Evolutionary conservation across 37 sponge, comb jelly and placozoan species (phyloP), one percentile per base, ranked within the genome.

Genomic region (Cliona cf. orientalis): DNA sequence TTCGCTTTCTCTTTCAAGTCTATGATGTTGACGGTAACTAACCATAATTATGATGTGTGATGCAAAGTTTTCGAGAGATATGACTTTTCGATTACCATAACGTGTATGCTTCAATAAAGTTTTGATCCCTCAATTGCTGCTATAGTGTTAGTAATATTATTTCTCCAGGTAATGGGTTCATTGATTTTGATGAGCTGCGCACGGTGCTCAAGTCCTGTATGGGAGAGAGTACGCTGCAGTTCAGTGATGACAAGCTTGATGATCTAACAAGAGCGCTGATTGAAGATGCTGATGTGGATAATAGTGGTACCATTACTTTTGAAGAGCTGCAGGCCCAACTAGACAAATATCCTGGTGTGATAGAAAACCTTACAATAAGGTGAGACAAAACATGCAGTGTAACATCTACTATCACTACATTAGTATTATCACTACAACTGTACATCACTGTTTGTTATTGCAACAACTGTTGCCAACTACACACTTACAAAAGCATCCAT

Each of bases 191-290:
- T 0, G 95, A 94, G 78, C 79, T 94, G 31, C 68, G 84, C 21
- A 83, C 77, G 42, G 95, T 94, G 34, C 91, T 94, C n/a, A 90
- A 87, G 67, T 94, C 95, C 1, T 94, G 95, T 65, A 91, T 91
- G 89, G 80, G 80, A 49, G 95, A 94, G 56, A 94, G 95, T 82
- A 70, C 87, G 22, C 75, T 91, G 42, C 53, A 64, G 39, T 91
- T 91, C 53, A 88, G 89, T 59, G 92, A 91, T 11, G 84, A 77
- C 61, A 87, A 91, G 45, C 57, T 94, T 72, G 82, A 90, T 67
- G 91, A 90, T 56, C 68, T 93, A 40, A 85, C 92, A 11, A 58
- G 31, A 63, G 78, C 94, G 25, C 76, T 94, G 56, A 90, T 94
- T 73, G 91, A 94, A 33, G 87, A 82, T 79, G 94, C 94, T 43